Conservation (phyloP, 2,113 vertebrate species). For the Ciconia stormi region DNA sequence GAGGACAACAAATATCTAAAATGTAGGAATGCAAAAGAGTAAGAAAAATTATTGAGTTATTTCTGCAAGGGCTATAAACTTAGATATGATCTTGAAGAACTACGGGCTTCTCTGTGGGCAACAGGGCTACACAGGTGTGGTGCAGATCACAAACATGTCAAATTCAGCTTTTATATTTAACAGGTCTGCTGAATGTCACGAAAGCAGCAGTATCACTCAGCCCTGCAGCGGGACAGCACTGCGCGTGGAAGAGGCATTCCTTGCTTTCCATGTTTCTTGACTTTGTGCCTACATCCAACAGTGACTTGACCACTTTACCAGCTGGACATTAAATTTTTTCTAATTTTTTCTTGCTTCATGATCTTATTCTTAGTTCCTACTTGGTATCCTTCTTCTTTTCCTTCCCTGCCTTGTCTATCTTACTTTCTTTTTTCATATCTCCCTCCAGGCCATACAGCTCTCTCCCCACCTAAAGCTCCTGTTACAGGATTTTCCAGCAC, state of each 20-base stretch:
- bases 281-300: neutral
- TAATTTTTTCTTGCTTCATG: neutral
- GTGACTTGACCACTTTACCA: neutral
- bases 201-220: neutral
- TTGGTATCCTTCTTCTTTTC: neutral
- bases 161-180: neutral
- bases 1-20: neutral
- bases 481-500: neutral
- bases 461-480: neutral
- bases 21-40: neutral
- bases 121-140: neutral
- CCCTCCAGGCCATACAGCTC: neutral
- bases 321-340: neutral
- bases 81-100: neutral
- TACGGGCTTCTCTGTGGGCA: neutral
- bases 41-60: neutral
- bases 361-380: neutral
- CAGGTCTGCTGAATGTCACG: neutral
- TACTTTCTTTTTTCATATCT: neutral
- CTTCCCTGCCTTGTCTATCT: neutral
- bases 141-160: neutral
- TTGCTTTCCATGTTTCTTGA: neutral
- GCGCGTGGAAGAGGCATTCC: neutral
- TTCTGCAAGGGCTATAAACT: neutral
- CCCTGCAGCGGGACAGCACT: neutral